Conservation (phyloP, 53 echinoderm and acorn worm genomes). For the Henricia sp. region DNA sequence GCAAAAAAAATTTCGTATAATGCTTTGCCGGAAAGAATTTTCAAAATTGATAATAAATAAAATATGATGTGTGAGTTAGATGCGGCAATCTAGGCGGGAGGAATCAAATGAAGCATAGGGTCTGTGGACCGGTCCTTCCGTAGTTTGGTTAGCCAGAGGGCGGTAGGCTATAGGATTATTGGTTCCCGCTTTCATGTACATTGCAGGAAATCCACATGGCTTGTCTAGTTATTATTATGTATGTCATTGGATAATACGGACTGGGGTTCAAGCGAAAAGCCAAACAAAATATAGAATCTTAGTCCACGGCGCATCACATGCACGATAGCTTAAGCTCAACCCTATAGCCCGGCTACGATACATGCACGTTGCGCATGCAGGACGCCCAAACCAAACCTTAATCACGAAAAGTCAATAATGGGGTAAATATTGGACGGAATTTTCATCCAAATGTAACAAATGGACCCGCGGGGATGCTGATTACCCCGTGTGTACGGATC, state of each 20-base stretch:
- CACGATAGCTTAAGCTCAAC: constrained; percentile 18
- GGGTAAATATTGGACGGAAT: constrained; percentile 59
- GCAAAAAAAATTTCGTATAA: constrained; percentile 4
- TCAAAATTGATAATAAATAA: constrained; percentile 50
- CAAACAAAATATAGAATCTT: too few species aligned
- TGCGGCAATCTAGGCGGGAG: neutral
- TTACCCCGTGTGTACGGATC: neutral
- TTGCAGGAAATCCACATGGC: constrained; percentile 26
- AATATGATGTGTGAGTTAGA: neutral
- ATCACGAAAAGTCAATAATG: constrained; percentile 62
- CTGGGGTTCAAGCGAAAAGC: neutral
- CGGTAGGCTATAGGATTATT: constrained; percentile 26
- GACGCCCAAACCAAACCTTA: too few species aligned
- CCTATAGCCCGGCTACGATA: too few species aligned
- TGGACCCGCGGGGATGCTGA: constrained; percentile 24
- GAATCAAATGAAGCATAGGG: constrained; percentile 21
- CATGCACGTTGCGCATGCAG: too few species aligned
- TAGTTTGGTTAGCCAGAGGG: constrained; percentile 32
- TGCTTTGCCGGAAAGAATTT: constrained; percentile 54
- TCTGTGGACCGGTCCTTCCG: constrained; percentile 4
- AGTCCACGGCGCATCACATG: too few species aligned
- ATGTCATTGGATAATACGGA: constrained; percentile 7
- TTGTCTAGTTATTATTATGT: neutral
- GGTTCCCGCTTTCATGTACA: constrained; percentile 10
- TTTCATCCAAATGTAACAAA: constrained; percentile 59